Conservation (phyloP, 2,113 vertebrate species). For the Hydropotes inermis region DNA sequence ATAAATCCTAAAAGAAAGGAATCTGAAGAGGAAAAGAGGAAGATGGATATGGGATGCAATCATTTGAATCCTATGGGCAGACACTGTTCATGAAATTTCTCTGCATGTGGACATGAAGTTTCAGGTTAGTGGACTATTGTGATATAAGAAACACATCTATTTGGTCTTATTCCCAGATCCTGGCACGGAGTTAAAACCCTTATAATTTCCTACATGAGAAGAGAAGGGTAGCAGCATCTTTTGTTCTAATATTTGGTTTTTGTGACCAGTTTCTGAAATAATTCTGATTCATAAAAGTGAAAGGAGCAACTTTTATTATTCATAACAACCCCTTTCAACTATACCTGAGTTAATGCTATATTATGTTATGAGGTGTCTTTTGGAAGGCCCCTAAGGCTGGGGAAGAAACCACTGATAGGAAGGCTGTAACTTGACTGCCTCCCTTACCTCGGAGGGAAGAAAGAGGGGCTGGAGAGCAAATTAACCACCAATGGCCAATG, state of each 20-base stretch:
- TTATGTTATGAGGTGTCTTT: not conserved
- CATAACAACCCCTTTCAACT: not conserved
- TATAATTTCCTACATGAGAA: not conserved
- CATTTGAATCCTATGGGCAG: not conserved
- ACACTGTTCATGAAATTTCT: not conserved
- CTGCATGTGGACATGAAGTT: too few species aligned
- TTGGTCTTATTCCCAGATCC: not conserved
- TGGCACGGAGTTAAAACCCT: not conserved
- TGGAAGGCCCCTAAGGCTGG: not conserved
- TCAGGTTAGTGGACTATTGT: not conserved
- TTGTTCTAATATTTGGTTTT: not conserved
- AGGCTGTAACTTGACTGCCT: too few species aligned
- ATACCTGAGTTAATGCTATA: not conserved
- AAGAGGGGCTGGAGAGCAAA: not conserved
- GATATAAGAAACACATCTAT: not conserved
- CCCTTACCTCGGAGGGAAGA: not conserved
- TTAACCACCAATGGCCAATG: not conserved
- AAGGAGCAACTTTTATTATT: not conserved
- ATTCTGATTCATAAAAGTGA: not conserved
- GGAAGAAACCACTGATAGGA: too few species aligned
- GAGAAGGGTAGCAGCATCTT: not conserved
- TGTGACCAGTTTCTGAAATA: not conserved
- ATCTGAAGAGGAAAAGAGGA: not conserved
- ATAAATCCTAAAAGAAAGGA: not conserved
- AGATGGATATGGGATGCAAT: not conserved